phyloP scores from a whole-genome alignment of 2,888 invertebrate species.

The Ochropleura plecta region DNA sequence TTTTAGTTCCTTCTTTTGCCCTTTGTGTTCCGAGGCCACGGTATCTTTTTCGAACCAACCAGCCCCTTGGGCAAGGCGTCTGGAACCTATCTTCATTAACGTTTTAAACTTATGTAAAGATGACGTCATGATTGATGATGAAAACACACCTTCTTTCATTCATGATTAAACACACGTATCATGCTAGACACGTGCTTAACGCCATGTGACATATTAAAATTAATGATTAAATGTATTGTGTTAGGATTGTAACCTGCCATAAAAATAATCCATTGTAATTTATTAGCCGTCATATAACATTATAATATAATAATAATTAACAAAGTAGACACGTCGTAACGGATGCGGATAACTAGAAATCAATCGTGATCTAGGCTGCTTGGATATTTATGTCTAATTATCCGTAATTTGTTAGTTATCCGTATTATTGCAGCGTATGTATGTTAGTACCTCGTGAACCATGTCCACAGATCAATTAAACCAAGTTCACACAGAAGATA shows the following conservation, averaged over 20 bases:
- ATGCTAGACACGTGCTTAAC: constrained; percentile 46
- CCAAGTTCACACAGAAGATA: constrained; percentile 47
- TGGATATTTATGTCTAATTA: constrained; percentile 2
- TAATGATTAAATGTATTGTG: constrained; percentile 42
- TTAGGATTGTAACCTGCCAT: constrained; percentile 36
- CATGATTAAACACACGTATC: constrained; percentile 30
- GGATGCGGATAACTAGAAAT: constrained; percentile 32
- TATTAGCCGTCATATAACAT: constrained; percentile 44
- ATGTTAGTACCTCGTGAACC: constrained; percentile 17
- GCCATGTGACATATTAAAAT: constrained; percentile 47
- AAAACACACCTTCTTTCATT: constrained; percentile 35
- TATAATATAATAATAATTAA: constrained; percentile 38
- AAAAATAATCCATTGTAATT: constrained; percentile 47
- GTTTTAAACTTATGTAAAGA: not conserved
- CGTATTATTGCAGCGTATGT: not conserved
- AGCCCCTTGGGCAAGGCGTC: not conserved
- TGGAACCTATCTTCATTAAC: not conserved
- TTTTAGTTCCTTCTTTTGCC: too few relatives aligned
- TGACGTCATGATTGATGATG: constrained; percentile 23
- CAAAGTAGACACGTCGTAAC: constrained; percentile 15
- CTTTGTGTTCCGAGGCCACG: too few relatives aligned
- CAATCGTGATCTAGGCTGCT: constrained; percentile 40
- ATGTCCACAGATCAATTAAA: constrained; percentile 45
- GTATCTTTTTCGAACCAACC: too few relatives aligned
- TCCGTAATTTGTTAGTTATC: not conserved